Evolutionary conservation across 37 sponge, comb jelly and placozoan genomes (phyloP).

Genomic region (Agelas oroides): DNA sequence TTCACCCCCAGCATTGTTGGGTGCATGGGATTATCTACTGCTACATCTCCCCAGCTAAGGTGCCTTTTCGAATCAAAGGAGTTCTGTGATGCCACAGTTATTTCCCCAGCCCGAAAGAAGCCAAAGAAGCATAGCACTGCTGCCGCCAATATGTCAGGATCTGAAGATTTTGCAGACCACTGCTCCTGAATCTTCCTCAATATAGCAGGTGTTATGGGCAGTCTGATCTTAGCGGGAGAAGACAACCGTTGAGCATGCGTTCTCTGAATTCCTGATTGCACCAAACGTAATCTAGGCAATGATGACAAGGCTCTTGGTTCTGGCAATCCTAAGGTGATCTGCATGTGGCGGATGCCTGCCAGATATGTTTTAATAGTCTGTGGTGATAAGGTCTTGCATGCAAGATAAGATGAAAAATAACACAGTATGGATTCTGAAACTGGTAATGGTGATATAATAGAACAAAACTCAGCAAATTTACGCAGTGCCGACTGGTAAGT

Average conservation of each 20-base stretch:
- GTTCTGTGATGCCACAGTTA: background rate
- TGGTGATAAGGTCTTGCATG: constrained; percentile 14
- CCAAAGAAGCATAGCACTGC: constrained; percentile 24
- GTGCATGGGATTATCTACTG: background rate
- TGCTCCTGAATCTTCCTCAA: constrained; percentile 3
- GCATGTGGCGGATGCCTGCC: constrained; percentile 52
- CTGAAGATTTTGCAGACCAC: background rate
- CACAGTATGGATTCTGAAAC: constrained; percentile 39
- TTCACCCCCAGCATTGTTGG: constrained; percentile 1
- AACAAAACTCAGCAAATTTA: constrained; percentile 46
- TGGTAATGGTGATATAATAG: constrained; percentile 47
- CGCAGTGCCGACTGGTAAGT: constrained; percentile 53
- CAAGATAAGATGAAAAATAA: constrained; percentile 44
- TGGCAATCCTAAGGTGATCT: constrained; percentile 44
- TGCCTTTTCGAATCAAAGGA: constrained; percentile 4
- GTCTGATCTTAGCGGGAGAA: background rate
- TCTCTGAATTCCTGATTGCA: constrained; percentile 49
- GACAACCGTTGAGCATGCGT: background rate
- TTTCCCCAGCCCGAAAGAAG: constrained; percentile 45
- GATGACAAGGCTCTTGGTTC: constrained; percentile 39
- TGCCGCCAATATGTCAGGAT: constrained; percentile 26
- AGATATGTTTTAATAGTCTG: constrained; percentile 65
- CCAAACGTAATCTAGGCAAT: constrained; percentile 37
- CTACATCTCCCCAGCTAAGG: constrained; percentile 3
- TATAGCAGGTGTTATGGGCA: constrained; percentile 58